Base-by-base conservation (phyloP, 1,140 invertebrate species). In the Philotrypesis tridentata region DNA sequence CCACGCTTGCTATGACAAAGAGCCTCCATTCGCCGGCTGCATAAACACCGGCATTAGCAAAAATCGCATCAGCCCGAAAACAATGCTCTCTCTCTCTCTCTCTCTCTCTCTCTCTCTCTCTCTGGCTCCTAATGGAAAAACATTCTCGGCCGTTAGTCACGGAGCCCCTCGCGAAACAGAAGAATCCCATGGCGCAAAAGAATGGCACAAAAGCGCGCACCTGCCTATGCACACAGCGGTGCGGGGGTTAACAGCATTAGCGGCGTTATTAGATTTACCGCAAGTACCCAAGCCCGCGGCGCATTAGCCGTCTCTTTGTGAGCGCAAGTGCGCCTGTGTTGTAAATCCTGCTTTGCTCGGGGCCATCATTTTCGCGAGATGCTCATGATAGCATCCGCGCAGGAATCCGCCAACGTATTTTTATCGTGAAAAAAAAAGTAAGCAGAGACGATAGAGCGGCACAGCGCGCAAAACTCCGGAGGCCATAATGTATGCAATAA, bases 261-360 rank as follows among this genome's bases (percentile, higher is more conserved):
- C 48, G 48, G 48, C 48, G 48, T 55, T 55, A 55, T 55, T 55
- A 55, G 48, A 55, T 55, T 55, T 55, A 55, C 48, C 48, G 21
- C 48, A 55, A 55, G 48, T 17, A 55, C 48, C 48, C n/a, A 55
- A 55, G 21, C 48, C 48, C 6, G 48, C 48, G 48, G 48, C 48
- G 5, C 48, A 55, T 21, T 55, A n/a, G 48, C 21, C 48, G 21
- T 5, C 48, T 17, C 17, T 55, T 9, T 37, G 33, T 37, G 9
- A 5, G 9, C 84, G 85, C 82, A 85, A 83, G 87, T 86, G 85
- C 78, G 84, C 77, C 82, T 85, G 63, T 79, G 71, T 84, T 85
- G 76, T 82, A 79, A 83, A 85, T 86, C 84, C 17, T 4, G 21
- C 0, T 85, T 83, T 85, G 27, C 27, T 27, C 14, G n/a, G 2